Conservation (phyloP, 1,140 invertebrate species). For the Lutraria rhynchaena region DNA sequence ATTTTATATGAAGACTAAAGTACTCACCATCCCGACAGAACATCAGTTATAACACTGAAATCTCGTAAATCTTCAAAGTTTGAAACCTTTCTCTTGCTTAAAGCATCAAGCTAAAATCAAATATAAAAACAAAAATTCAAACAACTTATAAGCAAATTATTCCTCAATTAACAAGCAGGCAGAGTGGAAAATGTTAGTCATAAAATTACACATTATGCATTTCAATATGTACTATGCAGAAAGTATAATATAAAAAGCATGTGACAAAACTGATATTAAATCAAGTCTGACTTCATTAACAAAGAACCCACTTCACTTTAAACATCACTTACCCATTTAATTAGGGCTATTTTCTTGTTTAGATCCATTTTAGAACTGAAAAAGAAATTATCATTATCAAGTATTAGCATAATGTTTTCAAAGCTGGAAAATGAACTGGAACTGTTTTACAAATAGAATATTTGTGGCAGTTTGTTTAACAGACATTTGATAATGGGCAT, state of each 20-base stretch:
- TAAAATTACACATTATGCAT: not conserved
- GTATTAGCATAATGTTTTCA: too few species aligned
- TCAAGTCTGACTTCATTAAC: too few species aligned
- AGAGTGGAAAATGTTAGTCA: not conserved
- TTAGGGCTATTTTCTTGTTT: conserved; percentile 19
- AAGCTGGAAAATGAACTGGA: too few species aligned
- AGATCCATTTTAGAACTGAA: conserved; percentile 15
- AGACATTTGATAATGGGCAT: too few species aligned
- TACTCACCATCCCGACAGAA: conserved; percentile 14
- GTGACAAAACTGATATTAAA: too few species aligned
- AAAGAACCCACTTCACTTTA: not conserved
- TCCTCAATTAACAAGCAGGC: not conserved
- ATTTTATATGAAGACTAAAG: not conserved
- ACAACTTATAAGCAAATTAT: too few species aligned
- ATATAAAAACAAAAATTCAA: too few species aligned
- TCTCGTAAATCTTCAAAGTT: conserved; percentile 31
- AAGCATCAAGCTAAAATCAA: conserved; percentile 20
- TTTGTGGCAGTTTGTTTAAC: too few species aligned
- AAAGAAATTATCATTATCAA: too few species aligned
- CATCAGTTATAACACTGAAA: conserved; percentile 4
- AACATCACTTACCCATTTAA: conserved; percentile 32
- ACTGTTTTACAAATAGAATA: too few species aligned
- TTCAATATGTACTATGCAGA: not conserved
- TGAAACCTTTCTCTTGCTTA: not conserved
- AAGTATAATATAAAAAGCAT: not conserved